Evolutionary conservation across 1,140 invertebrate genomes (phyloP).

Genomic region (Camponotus vicinus): DNA sequence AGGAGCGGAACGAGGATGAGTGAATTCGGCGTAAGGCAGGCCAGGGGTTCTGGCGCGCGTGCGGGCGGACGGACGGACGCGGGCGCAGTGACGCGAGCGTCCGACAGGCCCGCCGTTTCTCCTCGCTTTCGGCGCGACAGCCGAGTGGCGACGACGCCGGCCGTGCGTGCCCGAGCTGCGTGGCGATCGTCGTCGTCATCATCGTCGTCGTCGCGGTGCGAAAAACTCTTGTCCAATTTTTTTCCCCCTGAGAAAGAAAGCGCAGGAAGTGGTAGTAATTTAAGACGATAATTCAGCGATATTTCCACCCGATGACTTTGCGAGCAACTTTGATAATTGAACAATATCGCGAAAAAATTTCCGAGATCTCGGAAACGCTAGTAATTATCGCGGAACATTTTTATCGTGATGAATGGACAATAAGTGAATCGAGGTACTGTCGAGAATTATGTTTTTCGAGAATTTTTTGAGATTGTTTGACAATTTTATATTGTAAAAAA

Average conservation of each 20-base stretch:
- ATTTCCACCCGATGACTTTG: too few species aligned
- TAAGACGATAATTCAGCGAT: too few species aligned
- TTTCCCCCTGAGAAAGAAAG: too few species aligned
- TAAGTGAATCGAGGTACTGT: too few species aligned
- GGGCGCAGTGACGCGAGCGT: slow-evolving; percentile 55
- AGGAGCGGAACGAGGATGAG: background rate
- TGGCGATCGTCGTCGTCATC: slow-evolving; percentile 29
- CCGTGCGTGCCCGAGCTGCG: slow-evolving; percentile 68
- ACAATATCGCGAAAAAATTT: too few species aligned
- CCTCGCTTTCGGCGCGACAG: slow-evolving; percentile 38
- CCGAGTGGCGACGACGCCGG: slow-evolving; percentile 66
- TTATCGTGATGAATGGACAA: too few species aligned
- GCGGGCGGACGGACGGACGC: slow-evolving; percentile 56
- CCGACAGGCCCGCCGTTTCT: slow-evolving; percentile 52
- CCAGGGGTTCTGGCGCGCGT: slow-evolving; percentile 30
- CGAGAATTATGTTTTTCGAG: too few species aligned
- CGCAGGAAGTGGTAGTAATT: too few species aligned
- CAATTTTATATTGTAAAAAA: too few species aligned
- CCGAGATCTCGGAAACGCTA: background rate
- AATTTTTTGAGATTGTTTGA: too few species aligned
- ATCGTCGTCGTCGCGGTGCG: slow-evolving; percentile 38
- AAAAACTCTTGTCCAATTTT: background rate
- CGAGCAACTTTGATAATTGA: too few species aligned
- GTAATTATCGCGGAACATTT: too few species aligned
- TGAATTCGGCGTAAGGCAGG: background rate